Percentiles rank a stretch among this genome's conserved stretches.
phyloP scores from a whole-genome alignment of 2,113 vertebrate genomes.

The Emydocephalus ijimae region DNA sequence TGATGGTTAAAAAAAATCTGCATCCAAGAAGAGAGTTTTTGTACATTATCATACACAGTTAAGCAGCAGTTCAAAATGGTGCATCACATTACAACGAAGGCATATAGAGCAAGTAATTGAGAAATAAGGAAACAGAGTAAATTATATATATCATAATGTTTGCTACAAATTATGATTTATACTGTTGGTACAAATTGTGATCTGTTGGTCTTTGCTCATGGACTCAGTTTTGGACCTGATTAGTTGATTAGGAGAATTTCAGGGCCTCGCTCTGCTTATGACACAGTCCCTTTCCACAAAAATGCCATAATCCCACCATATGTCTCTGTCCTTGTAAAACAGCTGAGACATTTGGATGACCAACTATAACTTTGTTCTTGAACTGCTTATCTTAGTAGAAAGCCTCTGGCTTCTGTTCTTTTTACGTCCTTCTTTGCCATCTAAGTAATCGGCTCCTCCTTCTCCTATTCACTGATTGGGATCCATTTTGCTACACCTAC shows the following conservation, averaged over 20 bases:
- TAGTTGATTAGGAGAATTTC: neutral
- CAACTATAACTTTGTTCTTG: neutral
- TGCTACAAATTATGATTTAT: neutral
- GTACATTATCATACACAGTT: neutral
- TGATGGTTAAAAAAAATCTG: neutral
- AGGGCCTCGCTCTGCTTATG: neutral
- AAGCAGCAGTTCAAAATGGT: neutral
- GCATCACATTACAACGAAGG: neutral
- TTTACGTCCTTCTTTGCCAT: neutral
- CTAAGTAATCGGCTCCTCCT: neutral
- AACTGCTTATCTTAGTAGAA: neutral
- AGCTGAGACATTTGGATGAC: neutral
- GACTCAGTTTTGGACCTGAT: neutral
- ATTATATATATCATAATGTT: neutral
- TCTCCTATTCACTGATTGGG: neutral
- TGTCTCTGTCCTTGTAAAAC: neutral
- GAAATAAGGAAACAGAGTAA: neutral
- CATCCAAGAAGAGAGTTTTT: neutral
- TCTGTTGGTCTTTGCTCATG: neutral
- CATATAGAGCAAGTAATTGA: neutral
- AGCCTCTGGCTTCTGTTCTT: neutral
- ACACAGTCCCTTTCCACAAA: neutral
- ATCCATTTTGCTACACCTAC: neutral
- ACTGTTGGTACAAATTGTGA: neutral
- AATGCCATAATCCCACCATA: neutral